phyloP scores from a whole-genome alignment of 1,140 invertebrate species.

The Pseudomyrmex flavicornis region DNA sequence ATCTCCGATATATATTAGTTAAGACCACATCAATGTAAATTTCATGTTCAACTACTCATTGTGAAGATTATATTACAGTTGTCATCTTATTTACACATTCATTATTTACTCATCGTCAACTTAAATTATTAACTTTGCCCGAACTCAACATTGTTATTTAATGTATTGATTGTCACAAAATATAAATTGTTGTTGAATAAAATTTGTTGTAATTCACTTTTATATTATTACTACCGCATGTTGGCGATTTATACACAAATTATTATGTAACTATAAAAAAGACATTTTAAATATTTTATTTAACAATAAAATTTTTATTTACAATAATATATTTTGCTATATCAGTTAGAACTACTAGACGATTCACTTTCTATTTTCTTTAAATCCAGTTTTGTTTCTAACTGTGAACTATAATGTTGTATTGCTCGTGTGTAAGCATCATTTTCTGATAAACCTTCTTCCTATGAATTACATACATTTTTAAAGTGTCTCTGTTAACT shows the following conservation, averaged over 20 bases:
- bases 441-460: constrained; percentile 45
- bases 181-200: constrained; percentile 68
- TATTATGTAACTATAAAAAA: background rate
- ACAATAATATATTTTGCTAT: constrained; percentile 25
- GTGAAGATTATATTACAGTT: constrained; percentile 31
- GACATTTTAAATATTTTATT: background rate
- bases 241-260: background rate
- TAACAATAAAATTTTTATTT: constrained; percentile 34
- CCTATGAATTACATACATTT: constrained; percentile 28
- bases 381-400: background rate
- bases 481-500: constrained; percentile 2
- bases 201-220: background rate
- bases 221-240: background rate
- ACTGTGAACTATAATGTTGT: constrained; percentile 19
- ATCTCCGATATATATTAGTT: constrained; percentile 23
- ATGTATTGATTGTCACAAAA: constrained; percentile 60
- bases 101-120: background rate
- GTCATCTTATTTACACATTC: constrained; percentile 31
- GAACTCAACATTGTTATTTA: constrained; percentile 66
- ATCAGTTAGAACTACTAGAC: no score
- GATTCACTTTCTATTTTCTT: background rate
- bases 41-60: constrained; percentile 10
- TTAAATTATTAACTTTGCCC: constrained; percentile 42
- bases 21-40: constrained; percentile 9
- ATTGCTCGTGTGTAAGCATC: constrained; percentile 59